phyloP scores from a whole-genome alignment of 2,888 invertebrate species.

The Gastracanthus pulcherrimus region DNA sequence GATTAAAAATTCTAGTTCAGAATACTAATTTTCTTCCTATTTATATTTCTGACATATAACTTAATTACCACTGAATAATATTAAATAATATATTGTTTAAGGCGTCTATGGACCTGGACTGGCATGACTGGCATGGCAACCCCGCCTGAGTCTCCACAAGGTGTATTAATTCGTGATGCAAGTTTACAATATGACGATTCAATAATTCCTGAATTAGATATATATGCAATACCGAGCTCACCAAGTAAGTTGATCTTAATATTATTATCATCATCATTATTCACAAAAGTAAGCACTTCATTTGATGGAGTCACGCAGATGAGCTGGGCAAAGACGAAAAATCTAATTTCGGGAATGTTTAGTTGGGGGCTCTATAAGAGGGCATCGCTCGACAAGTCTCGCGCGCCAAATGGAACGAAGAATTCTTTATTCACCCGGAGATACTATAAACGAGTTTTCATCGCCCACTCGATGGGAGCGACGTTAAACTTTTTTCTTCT shows the following conservation, averaged over 20 bases:
- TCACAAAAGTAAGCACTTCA: too few species aligned
- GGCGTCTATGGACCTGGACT: conserved; percentile 74
- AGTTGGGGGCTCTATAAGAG: too few species aligned
- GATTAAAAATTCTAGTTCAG: neutral
- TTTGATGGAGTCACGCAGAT: too few species aligned
- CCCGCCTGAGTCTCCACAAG: conserved; percentile 95
- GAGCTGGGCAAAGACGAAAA: too few species aligned
- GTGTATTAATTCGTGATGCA: conserved; percentile 83
- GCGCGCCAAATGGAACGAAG: too few species aligned
- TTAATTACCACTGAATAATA: neutral
- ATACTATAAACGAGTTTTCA: too few species aligned
- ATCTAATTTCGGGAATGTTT: too few species aligned
- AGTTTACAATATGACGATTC: conserved; percentile 88
- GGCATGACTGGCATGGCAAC: conserved; percentile 80
- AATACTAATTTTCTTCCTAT: neutral
- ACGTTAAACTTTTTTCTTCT: too few species aligned
- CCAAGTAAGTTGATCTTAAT: conserved; percentile 81
- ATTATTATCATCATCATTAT: neutral
- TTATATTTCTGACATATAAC: neutral
- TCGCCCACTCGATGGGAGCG: too few species aligned
- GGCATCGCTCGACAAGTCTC: too few species aligned
- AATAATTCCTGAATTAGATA: conserved; percentile 95
- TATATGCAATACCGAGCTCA: conserved; percentile 96
- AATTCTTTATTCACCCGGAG: too few species aligned
- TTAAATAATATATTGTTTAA: conserved; percentile 50